Evolutionary conservation across 2,888 invertebrate genomes (phyloP).

Genomic region (Slavum lentiscoides): DNA sequence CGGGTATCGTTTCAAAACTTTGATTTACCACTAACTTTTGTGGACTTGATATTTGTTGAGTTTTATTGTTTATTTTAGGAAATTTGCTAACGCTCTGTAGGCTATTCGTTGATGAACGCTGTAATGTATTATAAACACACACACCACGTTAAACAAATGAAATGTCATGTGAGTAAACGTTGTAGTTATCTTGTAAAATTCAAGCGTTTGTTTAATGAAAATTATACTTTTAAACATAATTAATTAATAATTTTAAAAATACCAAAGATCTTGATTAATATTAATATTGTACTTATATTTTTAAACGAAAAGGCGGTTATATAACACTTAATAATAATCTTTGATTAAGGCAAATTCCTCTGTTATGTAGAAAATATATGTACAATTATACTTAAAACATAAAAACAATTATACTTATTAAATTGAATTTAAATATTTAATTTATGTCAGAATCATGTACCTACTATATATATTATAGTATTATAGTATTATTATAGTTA

Average conservation of each 20-base stretch:
- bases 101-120: conserved; percentile 49
- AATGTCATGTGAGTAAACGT: not conserved
- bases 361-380: not conserved
- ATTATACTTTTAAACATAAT: not conserved
- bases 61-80: conserved; percentile 43
- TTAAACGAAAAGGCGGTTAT: not conserved
- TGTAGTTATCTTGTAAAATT: not conserved
- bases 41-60: conserved; percentile 16
- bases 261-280: not conserved
- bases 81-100: conserved; percentile 40
- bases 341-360: not conserved
- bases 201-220: not conserved
- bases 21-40: conserved; percentile 37
- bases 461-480: too few species aligned
- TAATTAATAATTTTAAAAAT: not conserved
- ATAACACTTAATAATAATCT: not conserved
- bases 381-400: too few species aligned
- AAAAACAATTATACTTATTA: not conserved
- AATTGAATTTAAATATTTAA: not conserved
- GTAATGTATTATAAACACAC: not conserved
- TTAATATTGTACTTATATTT: not conserved
- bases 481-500: not conserved
- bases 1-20: conserved; percentile 50
- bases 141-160: not conserved
- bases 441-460: not conserved